These are phyloP conservation scores for Macquaria australasica DNA, from an alignment of 2,113 vertebrate genomes.

Conservation along the genomic window DNA sequence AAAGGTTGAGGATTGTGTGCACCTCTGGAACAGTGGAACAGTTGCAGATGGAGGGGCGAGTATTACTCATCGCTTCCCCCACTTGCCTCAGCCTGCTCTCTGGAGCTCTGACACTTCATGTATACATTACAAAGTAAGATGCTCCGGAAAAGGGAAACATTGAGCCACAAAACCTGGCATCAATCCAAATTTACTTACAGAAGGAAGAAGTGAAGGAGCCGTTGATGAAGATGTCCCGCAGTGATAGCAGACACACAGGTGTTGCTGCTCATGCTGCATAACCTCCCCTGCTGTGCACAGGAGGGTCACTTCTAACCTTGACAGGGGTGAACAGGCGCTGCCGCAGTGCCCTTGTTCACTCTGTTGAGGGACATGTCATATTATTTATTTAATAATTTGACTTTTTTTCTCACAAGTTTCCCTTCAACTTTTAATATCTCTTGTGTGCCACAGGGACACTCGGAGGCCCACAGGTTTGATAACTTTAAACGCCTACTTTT, in stretches of 20 bases:
- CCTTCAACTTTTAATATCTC: conserved; percentile 74
- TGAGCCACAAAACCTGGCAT: conserved; percentile 21
- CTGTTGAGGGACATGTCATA: conserved; percentile 39
- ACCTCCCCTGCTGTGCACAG: conserved; percentile 66
- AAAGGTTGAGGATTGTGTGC: not conserved
- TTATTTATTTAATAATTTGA: conserved; percentile 60
- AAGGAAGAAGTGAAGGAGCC: conserved; percentile 24
- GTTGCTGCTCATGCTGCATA: conserved; percentile 66
- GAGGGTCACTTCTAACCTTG: conserved; percentile 64
- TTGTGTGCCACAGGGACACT: conserved; percentile 55
- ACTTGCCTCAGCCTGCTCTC: not conserved
- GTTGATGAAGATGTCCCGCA: conserved; percentile 42
- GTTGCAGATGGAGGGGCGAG: not conserved
- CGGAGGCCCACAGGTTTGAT: conserved; percentile 75
- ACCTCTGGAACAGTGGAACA: not conserved
- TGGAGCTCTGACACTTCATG: not conserved
- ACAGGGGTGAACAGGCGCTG: conserved; percentile 50
- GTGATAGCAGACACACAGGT: conserved; percentile 65
- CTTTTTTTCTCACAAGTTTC: conserved; percentile 53
- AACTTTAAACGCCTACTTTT: conserved; percentile 76
- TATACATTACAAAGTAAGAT: conserved; percentile 15
- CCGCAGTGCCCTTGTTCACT: conserved; percentile 67
- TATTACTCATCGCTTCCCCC: not conserved
- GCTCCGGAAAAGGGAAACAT: not conserved
- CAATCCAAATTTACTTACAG: conserved; percentile 14